Conservation (phyloP, 2,888 invertebrate species). For the Dorcus parallelipipedus region DNA sequence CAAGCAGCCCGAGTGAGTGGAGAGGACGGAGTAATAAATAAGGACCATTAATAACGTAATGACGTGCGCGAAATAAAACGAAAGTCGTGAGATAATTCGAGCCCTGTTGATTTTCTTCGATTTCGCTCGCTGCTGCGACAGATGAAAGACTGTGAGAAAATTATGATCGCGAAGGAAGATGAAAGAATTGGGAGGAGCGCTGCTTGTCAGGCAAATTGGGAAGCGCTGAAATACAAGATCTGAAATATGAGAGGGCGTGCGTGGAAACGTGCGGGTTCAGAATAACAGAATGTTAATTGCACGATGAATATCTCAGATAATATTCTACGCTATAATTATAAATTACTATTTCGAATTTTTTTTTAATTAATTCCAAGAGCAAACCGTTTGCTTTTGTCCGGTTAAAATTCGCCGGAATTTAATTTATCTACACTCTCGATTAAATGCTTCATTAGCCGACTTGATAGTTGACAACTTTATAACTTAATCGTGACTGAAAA, state of each 20-base stretch:
- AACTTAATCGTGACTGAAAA: too few relatives aligned
- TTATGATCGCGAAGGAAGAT: conserved; percentile 26
- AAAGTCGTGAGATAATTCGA: neutral
- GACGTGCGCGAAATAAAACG: conserved; percentile 4
- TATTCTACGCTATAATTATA: conserved; percentile 25
- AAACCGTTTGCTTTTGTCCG: neutral
- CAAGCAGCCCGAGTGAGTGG: neutral
- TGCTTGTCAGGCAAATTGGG: conserved; percentile 40
- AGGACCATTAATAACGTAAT: conserved; percentile 8
- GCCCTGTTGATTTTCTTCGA: neutral
- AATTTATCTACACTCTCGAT: too few relatives aligned
- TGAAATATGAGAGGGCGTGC: conserved; percentile 32
- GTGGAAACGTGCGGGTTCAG: conserved; percentile 26
- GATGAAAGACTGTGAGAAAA: conserved; percentile 17
- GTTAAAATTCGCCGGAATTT: too few relatives aligned
- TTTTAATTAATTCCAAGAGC: conserved; percentile 14
- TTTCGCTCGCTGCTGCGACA: neutral
- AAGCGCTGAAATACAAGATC: conserved; percentile 30
- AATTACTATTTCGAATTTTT: conserved; percentile 23
- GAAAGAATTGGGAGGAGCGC: conserved; percentile 35
- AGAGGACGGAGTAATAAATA: conserved; percentile 3
- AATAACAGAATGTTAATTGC: conserved; percentile 31
- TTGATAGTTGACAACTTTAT: too few relatives aligned
- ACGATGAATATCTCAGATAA: conserved; percentile 27
- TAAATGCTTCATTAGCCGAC: too few relatives aligned